Base-by-base conservation (phyloP, 1,140 invertebrate species). In the Ectropis grisescens region DNA sequence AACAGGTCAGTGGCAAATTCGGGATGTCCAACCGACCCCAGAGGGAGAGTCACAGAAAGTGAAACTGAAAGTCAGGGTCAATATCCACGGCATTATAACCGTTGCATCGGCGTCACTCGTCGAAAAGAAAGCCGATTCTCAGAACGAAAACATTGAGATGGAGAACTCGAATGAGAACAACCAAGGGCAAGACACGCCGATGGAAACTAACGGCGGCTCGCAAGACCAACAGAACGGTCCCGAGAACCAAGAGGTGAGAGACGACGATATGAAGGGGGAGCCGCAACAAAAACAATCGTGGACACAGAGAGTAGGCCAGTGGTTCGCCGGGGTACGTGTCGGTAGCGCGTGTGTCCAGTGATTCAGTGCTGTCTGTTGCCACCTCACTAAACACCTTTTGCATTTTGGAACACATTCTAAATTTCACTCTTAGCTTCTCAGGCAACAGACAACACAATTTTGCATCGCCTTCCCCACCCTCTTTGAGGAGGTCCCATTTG, bases 11-110 rank as follows among this genome's bases (percentile, higher is more conserved):
- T 98, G 93, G 86, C 85, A 87, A 10, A 89, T 98, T 12, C 90
- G 90, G 37, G 93, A 96, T 59, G 89, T 98, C 0, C 89, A 91
- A 50, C 92, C 94, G 29, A 89, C 89, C 23, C 56, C 90, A n/a
- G 92, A 95, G 47, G 96, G 95, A 2, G 94, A 95, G 56, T 89
- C 89, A 13, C 90, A 94, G 29, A 98, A 98, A 81, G 91, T 99
- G 0, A 98, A 98, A 78, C 90, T 99, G 0, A 99, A 98, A 84
- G 93, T 96, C 3, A 86, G 96, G 42, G 85, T 99, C 11, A 98
- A 98, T 80, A 83, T 93, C 9, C 92, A 99, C 75, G 98, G 98
- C 9, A 91, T 98, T 29, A 90, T 99, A 52, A 89, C 87, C 2
- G 87, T 99, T 2, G 88, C 89, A 2, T 93, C 89, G 38, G 97